Conservation (phyloP, 35 echinoderm and acorn worm genomes). For the Lytechinus pictus region DNA sequence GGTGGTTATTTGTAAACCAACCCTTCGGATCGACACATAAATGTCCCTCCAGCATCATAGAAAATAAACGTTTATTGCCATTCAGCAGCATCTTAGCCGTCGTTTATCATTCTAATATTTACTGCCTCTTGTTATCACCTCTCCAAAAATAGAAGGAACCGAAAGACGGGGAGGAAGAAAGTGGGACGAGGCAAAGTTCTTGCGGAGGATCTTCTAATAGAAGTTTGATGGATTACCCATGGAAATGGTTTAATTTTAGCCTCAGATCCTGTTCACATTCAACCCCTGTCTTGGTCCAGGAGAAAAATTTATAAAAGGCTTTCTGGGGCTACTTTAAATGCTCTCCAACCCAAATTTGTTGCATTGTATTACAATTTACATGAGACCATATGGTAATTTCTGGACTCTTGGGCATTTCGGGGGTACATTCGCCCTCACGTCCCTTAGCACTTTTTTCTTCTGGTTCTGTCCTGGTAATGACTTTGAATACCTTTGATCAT, state of each 20-base stretch:
- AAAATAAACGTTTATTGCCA: not conserved
- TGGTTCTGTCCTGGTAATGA: no score
- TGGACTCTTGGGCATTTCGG: no score
- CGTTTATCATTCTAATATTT: not conserved
- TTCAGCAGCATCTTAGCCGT: not conserved
- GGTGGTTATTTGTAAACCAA: not conserved
- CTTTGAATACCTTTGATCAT: no score
- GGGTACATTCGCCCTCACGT: no score
- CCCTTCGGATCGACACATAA: slow-evolving; percentile 11
- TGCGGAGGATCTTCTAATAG: not conserved
- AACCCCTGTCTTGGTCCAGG: not conserved
- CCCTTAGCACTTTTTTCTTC: no score
- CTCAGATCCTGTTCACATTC: not conserved
- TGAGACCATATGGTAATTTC: no score
- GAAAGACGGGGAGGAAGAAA: not conserved
- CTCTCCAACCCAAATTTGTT: no score
- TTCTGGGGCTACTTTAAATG: no score
- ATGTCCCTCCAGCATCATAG: not conserved
- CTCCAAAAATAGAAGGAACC: not conserved
- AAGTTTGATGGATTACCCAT: not conserved
- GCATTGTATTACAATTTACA: no score
- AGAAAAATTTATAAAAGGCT: not conserved
- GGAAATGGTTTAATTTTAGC: not conserved
- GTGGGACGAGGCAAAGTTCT: not conserved
- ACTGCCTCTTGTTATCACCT: not conserved